Evolutionary conservation across 2,888 invertebrate genomes (phyloP).

Genomic region (Oligia fasciuncula): DNA sequence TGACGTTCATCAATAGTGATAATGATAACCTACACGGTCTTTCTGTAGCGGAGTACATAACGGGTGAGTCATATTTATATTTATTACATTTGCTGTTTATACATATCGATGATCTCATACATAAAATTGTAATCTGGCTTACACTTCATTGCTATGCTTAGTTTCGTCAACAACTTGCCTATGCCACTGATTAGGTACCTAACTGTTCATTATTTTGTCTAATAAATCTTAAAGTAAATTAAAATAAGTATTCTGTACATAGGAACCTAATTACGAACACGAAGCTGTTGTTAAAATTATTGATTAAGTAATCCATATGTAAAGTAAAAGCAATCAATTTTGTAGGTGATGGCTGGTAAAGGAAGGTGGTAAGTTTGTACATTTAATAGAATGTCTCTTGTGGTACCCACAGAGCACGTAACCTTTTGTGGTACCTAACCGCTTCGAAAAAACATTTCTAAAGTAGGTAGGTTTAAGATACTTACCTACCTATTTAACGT

Average conservation of each 20-base stretch:
- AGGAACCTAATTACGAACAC: not conserved
- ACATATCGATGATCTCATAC: constrained; percentile 89
- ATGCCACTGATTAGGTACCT: constrained; percentile 8
- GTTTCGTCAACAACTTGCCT: constrained; percentile 55
- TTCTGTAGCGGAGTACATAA: constrained; percentile 85
- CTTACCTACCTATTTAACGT: not conserved
- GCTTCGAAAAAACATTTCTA: not conserved
- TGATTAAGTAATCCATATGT: not conserved
- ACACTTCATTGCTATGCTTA: constrained; percentile 70
- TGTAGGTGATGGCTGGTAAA: not conserved
- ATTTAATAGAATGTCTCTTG: not conserved
- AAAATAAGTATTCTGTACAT: not conserved
- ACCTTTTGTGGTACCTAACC: not conserved
- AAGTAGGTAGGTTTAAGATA: not conserved
- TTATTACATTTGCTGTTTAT: constrained; percentile 87
- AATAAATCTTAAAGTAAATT: not conserved
- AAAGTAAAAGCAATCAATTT: constrained; percentile 7
- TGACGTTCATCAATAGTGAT: constrained; percentile 84
- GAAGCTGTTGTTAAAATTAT: not conserved
- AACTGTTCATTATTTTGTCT: constrained; percentile 18
- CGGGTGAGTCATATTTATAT: constrained; percentile 90
- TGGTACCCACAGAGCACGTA: too few relatives aligned
- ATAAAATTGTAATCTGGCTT: constrained; percentile 73
- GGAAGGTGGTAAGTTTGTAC: not conserved
- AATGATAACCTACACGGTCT: constrained; percentile 88